Evolutionary conservation across 2,113 vertebrate genomes (phyloP).

Genomic region (Dunckerocampus dactyliophorus): DNA sequence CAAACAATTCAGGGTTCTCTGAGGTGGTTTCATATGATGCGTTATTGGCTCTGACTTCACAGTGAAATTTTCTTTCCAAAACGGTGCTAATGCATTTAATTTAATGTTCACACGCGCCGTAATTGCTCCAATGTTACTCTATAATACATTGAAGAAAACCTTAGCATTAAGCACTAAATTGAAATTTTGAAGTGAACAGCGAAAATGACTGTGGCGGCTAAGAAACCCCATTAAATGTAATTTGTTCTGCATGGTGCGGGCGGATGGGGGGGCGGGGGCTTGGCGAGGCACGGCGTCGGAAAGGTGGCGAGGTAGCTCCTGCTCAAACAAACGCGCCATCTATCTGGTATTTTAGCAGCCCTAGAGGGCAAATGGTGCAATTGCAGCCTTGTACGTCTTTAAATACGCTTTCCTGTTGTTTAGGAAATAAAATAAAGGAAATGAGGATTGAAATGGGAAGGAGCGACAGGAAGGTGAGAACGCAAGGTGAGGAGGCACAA

Average conservation of each 20-base stretch:
- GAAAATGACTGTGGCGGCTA: constrained; percentile 85
- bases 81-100: constrained; percentile 85
- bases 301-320: constrained; percentile 72
- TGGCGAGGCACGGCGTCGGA: constrained; percentile 66
- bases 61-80: constrained; percentile 77
- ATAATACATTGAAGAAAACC: constrained; percentile 84
- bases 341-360: neutral
- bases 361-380: neutral
- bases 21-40: constrained; percentile 41
- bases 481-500: constrained; percentile 25
- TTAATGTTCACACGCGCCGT: constrained; percentile 80
- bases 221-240: constrained; percentile 96
- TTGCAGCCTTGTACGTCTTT: neutral
- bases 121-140: constrained; percentile 88
- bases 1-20: constrained; percentile 27
- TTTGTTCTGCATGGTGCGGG: constrained; percentile 89
- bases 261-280: constrained; percentile 74
- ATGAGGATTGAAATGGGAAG: neutral
- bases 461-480: neutral
- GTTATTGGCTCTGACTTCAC: constrained; percentile 70
- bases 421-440: neutral
- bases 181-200: constrained; percentile 90
- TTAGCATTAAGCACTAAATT: constrained; percentile 90
- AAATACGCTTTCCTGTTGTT: neutral
- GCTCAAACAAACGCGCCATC: constrained; percentile 7